These are phyloP conservation scores for Heteromurus nitidus DNA, from an alignment of 2,888 invertebrate species.

Conservation along the genomic window DNA sequence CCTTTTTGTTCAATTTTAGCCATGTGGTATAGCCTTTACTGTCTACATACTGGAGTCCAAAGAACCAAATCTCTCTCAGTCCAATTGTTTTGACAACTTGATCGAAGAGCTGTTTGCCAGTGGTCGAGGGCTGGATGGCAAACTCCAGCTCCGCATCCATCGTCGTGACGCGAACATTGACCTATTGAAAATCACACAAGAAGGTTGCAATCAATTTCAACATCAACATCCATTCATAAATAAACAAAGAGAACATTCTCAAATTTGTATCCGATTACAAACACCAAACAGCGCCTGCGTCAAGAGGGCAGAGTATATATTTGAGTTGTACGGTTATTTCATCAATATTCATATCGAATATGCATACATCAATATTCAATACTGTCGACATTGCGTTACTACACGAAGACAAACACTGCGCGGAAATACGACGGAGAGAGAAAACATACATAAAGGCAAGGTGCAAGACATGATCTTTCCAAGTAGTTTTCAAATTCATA, in stretches of 20 bases:
- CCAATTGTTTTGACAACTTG: constrained; percentile 99
- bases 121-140: constrained; percentile 99
- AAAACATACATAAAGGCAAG: no score
- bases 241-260: not conserved
- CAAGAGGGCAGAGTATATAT: not conserved
- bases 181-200: constrained; percentile 78
- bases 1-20: constrained; percentile 99
- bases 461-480: no score
- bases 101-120: constrained; percentile 99
- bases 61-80: constrained; percentile 99
- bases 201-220: constrained; percentile 28
- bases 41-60: constrained; percentile 99
- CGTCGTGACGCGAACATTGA: constrained; percentile 99
- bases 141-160: constrained; percentile 99
- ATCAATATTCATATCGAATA: not conserved
- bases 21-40: constrained; percentile 98
- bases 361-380: not conserved
- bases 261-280: not conserved
- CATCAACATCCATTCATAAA: constrained; percentile 42
- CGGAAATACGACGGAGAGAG: no score
- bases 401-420: no score
- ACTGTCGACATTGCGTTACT: no score
- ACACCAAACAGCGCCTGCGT: not conserved
- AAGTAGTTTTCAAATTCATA: no score
- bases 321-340: not conserved